Conservation (phyloP, 2,888 invertebrate genomes). For the Zaprionus lineosus region DNA sequence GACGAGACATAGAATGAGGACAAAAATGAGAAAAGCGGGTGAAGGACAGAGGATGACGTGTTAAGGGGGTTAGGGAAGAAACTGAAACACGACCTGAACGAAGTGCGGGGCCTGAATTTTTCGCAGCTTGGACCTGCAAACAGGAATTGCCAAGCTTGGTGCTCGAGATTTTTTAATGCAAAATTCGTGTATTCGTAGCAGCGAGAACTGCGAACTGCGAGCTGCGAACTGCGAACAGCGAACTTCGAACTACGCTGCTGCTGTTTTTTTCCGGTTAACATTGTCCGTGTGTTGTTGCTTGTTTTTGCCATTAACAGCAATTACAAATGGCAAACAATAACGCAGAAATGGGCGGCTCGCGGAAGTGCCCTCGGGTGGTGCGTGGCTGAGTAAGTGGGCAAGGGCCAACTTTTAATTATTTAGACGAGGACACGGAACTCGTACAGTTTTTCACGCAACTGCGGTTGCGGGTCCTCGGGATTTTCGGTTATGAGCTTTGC, state of each 20-base stretch:
- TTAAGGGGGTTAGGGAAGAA: no score
- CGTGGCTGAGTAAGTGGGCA: conserved; percentile 36
- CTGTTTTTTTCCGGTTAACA: conserved; percentile 26
- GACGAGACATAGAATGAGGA: no score
- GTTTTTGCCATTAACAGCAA: conserved; percentile 70
- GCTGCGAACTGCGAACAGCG: no score
- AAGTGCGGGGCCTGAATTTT: neutral
- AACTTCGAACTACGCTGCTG: no score
- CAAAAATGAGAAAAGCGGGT: no score
- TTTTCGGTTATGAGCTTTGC: conserved; percentile 24
- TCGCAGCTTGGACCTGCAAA: conserved; percentile 1
- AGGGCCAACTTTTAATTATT: conserved; percentile 70
- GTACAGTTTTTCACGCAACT: conserved; percentile 33
- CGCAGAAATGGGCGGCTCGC: conserved; percentile 22
- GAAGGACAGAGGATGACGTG: no score
- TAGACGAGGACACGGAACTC: conserved; percentile 55
- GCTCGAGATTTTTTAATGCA: conserved; percentile 63
- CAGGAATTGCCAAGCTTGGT: conserved; percentile 11
- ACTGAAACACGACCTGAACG: conserved; percentile 5
- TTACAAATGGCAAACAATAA: conserved; percentile 65
- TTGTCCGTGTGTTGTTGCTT: conserved; percentile 37
- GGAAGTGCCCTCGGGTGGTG: no score
- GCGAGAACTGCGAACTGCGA: conserved; percentile 14
- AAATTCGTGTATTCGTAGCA: conserved; percentile 69
- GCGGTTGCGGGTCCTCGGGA: conserved; percentile 40